These are phyloP conservation scores for Amyelois transitella DNA, from an alignment of 1,140 invertebrate species.

Conservation along the genomic window DNA sequence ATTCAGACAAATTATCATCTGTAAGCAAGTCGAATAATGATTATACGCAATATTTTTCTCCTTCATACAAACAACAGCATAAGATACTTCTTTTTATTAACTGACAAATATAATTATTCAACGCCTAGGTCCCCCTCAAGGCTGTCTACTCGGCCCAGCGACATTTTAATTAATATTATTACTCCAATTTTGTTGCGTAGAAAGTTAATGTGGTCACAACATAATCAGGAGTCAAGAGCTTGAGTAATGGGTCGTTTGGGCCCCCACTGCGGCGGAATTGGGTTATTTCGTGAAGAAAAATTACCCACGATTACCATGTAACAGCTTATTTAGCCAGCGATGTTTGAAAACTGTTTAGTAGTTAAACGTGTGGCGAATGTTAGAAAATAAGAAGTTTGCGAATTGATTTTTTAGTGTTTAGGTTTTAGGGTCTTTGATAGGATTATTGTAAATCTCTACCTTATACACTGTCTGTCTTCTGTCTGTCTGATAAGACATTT, in stretches of 20 bases:
- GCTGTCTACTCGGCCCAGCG: neutral
- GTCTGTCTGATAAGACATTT: too few species aligned
- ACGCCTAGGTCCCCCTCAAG: neutral
- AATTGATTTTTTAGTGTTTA: neutral
- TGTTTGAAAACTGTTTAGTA: neutral
- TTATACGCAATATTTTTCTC: too few species aligned
- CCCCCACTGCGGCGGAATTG: conserved; percentile 7
- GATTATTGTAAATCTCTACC: too few species aligned
- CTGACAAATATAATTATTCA: neutral
- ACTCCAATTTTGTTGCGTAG: neutral
- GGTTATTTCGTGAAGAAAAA: conserved; percentile 13
- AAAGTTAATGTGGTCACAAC: conserved; percentile 3
- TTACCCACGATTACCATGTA: conserved; percentile 9
- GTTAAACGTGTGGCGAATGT: neutral
- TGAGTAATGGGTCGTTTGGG: conserved; percentile 7
- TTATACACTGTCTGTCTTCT: too few species aligned
- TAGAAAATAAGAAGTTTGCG: neutral
- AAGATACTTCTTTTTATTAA: too few species aligned
- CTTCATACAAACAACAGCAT: neutral
- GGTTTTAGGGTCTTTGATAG: too few species aligned
- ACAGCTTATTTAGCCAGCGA: conserved; percentile 6
- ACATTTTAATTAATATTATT: neutral
- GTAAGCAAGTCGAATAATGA: too few species aligned
- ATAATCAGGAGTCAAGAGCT: neutral
- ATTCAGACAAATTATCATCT: too few species aligned